Percentiles rank a stretch among this genome's conserved stretches.
Conservation (phyloP, 2,888 invertebrate genomes). For the Steromphala cineraria region DNA sequence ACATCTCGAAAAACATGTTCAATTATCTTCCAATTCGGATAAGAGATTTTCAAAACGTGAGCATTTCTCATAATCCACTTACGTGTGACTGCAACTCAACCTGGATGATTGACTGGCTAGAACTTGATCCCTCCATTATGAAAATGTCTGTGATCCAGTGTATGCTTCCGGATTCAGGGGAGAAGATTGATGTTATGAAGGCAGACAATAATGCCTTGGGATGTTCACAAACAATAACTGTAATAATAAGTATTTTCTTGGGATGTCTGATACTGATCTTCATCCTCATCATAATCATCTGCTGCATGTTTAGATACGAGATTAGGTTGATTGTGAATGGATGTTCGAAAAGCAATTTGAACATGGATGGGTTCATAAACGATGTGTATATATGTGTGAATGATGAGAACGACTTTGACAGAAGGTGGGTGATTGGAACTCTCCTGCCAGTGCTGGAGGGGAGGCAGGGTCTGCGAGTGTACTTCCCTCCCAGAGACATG, state of each 20-base stretch:
- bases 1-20: not conserved
- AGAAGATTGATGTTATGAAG: not conserved
- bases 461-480: not conserved
- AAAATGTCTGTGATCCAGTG: not conserved
- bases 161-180: too few relatives aligned
- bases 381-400: not conserved
- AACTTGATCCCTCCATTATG: not conserved
- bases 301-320: not conserved
- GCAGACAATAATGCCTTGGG: not conserved
- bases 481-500: constrained; percentile 5
- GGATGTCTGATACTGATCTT: not conserved
- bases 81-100: not conserved
- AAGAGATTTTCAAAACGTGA: not conserved
- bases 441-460: not conserved
- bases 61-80: not conserved
- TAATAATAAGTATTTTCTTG: not conserved
- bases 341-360: not conserved
- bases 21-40: not conserved
- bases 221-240: not conserved
- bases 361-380: not conserved
- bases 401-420: not conserved
- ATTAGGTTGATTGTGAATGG: not conserved
- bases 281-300: not conserved
- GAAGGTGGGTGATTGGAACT: not conserved
- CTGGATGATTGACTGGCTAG: not conserved